Base-by-base conservation (phyloP, 1,140 invertebrate species). In the Chironomus tepperi region DNA sequence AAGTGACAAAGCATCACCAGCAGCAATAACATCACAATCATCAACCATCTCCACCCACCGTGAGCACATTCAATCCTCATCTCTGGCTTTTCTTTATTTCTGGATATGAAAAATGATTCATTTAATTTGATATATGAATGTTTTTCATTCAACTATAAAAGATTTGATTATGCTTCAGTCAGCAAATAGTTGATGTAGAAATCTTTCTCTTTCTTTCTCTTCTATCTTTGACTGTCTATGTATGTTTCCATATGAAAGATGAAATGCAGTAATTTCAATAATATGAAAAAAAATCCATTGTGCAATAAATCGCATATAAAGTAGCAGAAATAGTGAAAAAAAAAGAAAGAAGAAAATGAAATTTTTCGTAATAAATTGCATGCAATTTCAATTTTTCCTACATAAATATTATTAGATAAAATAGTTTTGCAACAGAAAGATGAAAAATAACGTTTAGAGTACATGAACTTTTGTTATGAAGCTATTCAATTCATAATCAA, bases 81-180 rank as follows among this genome's bases (percentile, higher is more conserved):
- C 12, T 57, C 12, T 15, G 3, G 15, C 7, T n/a, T 57, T 47
- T 47, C 43, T 47, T 47, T 7, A 3, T 15, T 57, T 57, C 24
- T 34, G 24, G 1, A 5, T 5, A 57, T 70, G 65, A 70, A 70
- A 70, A 70, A 70, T 70, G 65, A 21, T 70, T 70, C 19, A 70
- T 70, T 70, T 70, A 70, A 70, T 70, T 70, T 70, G 65, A 70
- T 70, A 21, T 70, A 70, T 70, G 65, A 70, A 70, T 70, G 65
- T 70, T 70, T 70, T 70, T 21, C 65, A 70, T 70, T 70, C 65
- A 70, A 70, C 65, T 70, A 19, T 18, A 70, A 70, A 70, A 18
- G 65, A 70, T 70, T 70, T 70, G 65, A 70, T 70, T 70, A 70
- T 21, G 19, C 65, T 70, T 70, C 19, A 57, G 47, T 57, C 47